Evolutionary conservation across 2,888 invertebrate species (phyloP).

Genomic region (Glaucopsyche alexis): DNA sequence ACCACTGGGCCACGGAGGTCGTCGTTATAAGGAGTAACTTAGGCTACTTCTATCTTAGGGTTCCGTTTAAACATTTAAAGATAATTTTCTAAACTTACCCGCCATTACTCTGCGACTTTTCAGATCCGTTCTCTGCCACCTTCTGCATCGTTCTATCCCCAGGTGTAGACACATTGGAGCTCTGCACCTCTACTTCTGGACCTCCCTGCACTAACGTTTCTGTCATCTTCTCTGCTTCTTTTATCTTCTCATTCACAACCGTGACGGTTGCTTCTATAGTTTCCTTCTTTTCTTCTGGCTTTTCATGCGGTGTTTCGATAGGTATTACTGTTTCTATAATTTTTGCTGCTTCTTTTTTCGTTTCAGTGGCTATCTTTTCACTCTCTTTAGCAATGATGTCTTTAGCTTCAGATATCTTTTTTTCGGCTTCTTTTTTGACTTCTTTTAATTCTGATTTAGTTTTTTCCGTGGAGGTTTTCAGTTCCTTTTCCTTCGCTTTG

Average conservation of each 20-base stretch:
- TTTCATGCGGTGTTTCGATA: slow-evolving; percentile 62
- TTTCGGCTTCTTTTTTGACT: slow-evolving; percentile 51
- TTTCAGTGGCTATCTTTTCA: slow-evolving; percentile 56
- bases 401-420: slow-evolving; percentile 56
- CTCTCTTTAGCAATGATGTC: slow-evolving; percentile 55
- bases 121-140: slow-evolving; percentile 56
- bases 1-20: too few species aligned
- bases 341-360: slow-evolving; percentile 65
- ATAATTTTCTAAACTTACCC: slow-evolving; percentile 60
- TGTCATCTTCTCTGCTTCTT: slow-evolving; percentile 57
- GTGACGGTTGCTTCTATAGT: slow-evolving; percentile 66
- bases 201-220: slow-evolving; percentile 78
- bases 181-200: slow-evolving; percentile 81
- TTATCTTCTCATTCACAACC: slow-evolving; percentile 68
- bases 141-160: slow-evolving; percentile 53
- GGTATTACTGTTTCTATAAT: slow-evolving; percentile 73
- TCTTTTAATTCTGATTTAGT: slow-evolving; percentile 55
- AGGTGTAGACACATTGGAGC: slow-evolving; percentile 76
- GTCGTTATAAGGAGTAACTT: too few species aligned
- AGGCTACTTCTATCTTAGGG: too few species aligned
- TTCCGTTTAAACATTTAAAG: too few species aligned
- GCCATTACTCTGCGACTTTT: slow-evolving; percentile 71
- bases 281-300: slow-evolving; percentile 38
- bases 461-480: slow-evolving; percentile 54
- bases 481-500: slow-evolving; percentile 47